Base-by-base conservation (phyloP, 2,888 invertebrate genomes). In the Mechanitis mazaeus region DNA sequence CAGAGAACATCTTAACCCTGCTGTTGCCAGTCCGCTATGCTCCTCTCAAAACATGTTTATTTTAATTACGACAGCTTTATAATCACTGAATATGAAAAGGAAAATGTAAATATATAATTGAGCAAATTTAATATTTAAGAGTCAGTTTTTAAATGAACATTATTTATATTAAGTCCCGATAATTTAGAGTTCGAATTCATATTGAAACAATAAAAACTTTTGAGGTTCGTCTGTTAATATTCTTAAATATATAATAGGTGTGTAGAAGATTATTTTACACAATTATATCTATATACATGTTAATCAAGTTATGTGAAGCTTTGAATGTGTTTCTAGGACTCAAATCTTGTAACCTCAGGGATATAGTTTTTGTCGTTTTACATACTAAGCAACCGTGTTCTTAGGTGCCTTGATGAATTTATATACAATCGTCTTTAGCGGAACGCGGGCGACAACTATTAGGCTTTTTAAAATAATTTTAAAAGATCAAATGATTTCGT, bases 1-100 rank as follows among this genome's bases (percentile, higher is more conserved):
- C 72, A 71, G 76, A 73, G 77, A 80, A 82, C 83, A 78, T 84
- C 84, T 84, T 78, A 77, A 79, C 76, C 75, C 64, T 70, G 71
- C 71, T 67, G 63, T 62, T 69, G 65, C 69, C 70, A 64, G 20
- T 20, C 20, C 20, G 74, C 73, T 70, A 72, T 69, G 71, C 67
- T 72, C 71, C 75, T 75, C 75, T 75, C 73, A 79, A 78, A 75
- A 77, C 76, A 77, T 76, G 73, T 74, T 79, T 79, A 78, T 77
- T 77, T 72, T 75, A 75, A 75, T 73, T 75, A 75, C 77, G 71
- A 67, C 69, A 64, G 64, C 60, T 69, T 70, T 68, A 72, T 68
- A 68, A 71, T 67, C 68, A 57, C 63, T 59, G 45, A 63, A 65
- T 68, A 63, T 67, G 61, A 64, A 62, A 62, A 59, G 63, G 60